Evolutionary conservation across 2,797 vertebrate species (phyloP).

Genomic region (Varecia variegata): DNA sequence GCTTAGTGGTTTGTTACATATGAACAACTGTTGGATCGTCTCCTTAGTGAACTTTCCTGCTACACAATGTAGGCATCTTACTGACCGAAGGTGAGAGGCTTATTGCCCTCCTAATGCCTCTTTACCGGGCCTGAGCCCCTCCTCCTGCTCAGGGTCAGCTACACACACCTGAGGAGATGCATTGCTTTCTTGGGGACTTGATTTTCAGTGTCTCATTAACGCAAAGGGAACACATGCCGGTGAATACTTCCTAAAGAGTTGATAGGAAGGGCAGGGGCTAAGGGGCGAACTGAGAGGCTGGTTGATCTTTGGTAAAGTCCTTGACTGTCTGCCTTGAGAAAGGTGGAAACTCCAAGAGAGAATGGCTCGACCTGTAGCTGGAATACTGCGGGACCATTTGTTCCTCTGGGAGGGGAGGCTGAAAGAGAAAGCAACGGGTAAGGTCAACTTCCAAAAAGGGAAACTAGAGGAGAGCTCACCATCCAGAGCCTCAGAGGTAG

Average conservation of each 20-base stretch:
- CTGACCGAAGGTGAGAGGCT: background rate
- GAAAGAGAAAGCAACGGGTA: background rate
- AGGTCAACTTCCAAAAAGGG: background rate
- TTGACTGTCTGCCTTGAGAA: background rate
- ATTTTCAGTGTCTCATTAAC: background rate
- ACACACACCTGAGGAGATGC: background rate
- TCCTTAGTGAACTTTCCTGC: background rate
- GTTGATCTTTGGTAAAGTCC: background rate
- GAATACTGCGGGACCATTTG: background rate
- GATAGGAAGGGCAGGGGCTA: background rate
- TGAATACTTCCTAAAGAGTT: background rate
- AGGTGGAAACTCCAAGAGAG: background rate
- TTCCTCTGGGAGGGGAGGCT: background rate
- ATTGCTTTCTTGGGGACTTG: background rate
- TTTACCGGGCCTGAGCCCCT: background rate
- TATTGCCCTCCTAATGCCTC: background rate
- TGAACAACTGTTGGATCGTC: background rate
- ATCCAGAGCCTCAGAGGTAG: background rate
- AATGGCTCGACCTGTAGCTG: background rate
- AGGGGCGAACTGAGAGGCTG: background rate
- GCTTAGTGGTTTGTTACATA: background rate
- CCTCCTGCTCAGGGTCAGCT: background rate
- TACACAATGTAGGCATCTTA: background rate
- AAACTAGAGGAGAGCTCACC: slow-evolving; percentile 52
- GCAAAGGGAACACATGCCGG: background rate